Percentiles rank a stretch among this genome's conserved stretches.
phyloP scores from a whole-genome alignment of 2,113 vertebrate species.

The Cygnus buccinator region DNA sequence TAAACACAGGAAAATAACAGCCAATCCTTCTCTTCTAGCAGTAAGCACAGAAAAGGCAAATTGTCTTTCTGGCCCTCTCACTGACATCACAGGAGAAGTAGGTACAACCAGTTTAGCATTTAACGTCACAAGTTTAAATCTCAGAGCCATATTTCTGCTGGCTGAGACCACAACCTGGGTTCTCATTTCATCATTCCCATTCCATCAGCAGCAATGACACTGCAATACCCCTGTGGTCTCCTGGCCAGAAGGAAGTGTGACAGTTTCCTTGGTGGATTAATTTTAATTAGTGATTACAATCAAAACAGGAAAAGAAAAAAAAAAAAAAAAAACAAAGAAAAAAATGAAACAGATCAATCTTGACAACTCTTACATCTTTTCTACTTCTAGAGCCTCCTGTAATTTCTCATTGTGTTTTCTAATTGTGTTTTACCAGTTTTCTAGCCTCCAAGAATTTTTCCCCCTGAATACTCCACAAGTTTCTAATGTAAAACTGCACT shows the following conservation, averaged over 20 bases:
- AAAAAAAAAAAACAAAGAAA: not conserved
- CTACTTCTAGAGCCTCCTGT: not conserved
- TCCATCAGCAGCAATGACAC: not conserved
- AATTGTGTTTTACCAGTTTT: not conserved
- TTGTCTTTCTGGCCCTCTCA: not conserved
- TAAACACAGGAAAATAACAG: not conserved
- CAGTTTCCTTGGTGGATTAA: not conserved
- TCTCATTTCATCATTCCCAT: not conserved
- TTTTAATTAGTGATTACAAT: slow-evolving; percentile 1
- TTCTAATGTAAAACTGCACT: not conserved
- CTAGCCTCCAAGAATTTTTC: not conserved
- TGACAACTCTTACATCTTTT: not conserved
- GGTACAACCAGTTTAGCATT: not conserved
- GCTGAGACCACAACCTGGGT: not conserved
- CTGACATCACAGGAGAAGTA: not conserved
- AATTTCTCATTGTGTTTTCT: not conserved
- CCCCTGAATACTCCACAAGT: not conserved
- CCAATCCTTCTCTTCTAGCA: not conserved
- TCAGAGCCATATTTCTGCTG: not conserved
- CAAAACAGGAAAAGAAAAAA: not conserved
- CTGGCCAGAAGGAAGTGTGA: not conserved
- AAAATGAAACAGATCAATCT: not conserved
- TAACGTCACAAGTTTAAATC: not conserved
- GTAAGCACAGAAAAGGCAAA: not conserved
- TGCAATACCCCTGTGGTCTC: not conserved